phyloP scores from a whole-genome alignment of 2,888 invertebrate genomes.

The Leuctra nigra region DNA sequence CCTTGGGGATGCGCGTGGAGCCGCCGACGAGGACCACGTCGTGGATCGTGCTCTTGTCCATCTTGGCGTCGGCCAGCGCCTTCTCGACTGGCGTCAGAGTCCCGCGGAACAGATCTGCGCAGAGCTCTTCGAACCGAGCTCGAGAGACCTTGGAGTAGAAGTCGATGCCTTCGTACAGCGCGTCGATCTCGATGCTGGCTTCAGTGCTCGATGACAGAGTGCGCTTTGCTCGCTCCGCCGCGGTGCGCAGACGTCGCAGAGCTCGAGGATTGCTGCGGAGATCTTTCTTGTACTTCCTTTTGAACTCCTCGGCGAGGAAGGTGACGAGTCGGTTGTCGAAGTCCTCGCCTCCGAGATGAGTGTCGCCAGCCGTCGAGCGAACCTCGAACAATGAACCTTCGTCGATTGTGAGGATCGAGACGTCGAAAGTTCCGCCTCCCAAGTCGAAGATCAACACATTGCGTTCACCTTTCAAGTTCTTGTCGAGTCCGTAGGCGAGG shows the following conservation, averaged over 20 bases:
- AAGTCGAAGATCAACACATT: no score
- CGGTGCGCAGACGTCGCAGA: constrained; percentile 82
- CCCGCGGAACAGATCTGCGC: constrained; percentile 90
- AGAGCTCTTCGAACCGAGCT: constrained; percentile 96
- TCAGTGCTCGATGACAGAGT: no score
- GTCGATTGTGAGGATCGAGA: no score
- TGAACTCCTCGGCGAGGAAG: constrained; percentile 85
- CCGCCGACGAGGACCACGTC: constrained; percentile 92
- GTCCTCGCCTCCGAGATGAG: constrained; percentile 90
- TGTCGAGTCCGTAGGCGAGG: constrained; percentile 75
- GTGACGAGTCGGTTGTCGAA: constrained; percentile 82
- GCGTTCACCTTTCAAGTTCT: no score
- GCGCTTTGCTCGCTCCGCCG: constrained; percentile 84
- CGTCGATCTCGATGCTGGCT: constrained; percentile 92
- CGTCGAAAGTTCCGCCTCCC: no score
- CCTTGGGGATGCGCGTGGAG: no score
- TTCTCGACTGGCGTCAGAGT: constrained; percentile 97
- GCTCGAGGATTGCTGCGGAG: constrained; percentile 82
- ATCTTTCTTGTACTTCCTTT: no score
- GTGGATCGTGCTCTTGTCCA: constrained; percentile 84
- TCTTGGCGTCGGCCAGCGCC: no score
- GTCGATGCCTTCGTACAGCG: constrained; percentile 88
- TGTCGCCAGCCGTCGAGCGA: constrained; percentile 92
- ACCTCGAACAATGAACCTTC: constrained; percentile 77
- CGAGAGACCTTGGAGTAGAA: no score